These are phyloP conservation scores for Sebastes variabilis DNA, from an alignment of 2,797 vertebrate species.

Conservation along the genomic window DNA sequence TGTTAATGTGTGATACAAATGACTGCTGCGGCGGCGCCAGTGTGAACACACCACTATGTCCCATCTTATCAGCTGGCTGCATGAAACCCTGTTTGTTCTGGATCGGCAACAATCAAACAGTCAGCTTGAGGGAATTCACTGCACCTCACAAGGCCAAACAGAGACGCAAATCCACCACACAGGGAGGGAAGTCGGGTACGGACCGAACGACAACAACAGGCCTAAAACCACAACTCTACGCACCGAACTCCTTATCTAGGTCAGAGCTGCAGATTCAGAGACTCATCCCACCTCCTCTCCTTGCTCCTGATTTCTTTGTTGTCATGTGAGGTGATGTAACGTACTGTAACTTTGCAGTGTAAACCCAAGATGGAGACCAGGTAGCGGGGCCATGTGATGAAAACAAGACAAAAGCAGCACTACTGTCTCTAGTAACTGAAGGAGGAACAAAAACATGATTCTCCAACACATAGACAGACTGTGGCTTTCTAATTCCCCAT, in stretches of 20 bases:
- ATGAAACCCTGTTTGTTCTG: conserved; percentile 77
- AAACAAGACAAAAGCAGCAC: conserved; percentile 5
- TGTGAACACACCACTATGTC: conserved; percentile 57
- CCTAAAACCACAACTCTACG: conserved; percentile 47
- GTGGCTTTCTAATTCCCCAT: not conserved
- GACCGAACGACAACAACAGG: conserved; percentile 65
- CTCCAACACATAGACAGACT: not conserved
- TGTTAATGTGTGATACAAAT: conserved; percentile 75
- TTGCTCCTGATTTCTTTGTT: conserved; percentile 61
- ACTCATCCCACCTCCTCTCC: conserved; percentile 49
- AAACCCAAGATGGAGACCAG: conserved; percentile 60
- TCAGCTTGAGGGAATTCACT: conserved; percentile 58
- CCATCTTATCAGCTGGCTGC: conserved; percentile 69
- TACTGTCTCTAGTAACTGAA: conserved; percentile 19
- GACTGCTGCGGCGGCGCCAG: conserved; percentile 59
- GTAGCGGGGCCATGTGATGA: conserved; percentile 15
- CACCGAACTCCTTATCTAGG: conserved; percentile 76
- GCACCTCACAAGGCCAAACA: conserved; percentile 50
- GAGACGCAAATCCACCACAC: conserved; percentile 51
- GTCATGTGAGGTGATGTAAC: conserved; percentile 73
- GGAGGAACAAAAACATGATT: not conserved
- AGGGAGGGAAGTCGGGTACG: conserved; percentile 51
- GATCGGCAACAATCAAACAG: conserved; percentile 67
- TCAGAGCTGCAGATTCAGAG: conserved; percentile 70
- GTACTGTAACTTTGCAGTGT: conserved; percentile 66